Conservation (phyloP, 2,797 vertebrate species). For the Trichosurus vulpecula region DNA sequence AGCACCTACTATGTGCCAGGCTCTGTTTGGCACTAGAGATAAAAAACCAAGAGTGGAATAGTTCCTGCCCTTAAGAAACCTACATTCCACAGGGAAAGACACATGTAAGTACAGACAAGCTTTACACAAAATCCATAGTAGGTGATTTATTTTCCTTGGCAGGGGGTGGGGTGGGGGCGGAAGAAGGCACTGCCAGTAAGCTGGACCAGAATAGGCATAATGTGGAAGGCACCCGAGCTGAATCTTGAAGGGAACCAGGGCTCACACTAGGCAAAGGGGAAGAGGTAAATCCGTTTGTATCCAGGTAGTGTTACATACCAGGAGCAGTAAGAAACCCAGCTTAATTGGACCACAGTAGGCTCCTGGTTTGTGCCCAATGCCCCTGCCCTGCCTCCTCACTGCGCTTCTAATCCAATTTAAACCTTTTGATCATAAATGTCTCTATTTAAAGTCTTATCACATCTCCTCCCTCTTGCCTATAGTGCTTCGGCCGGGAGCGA, state of each 20-base stretch:
- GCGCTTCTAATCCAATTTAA: background rate
- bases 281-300: background rate
- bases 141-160: too few relatives aligned
- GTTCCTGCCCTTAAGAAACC: too few relatives aligned
- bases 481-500: background rate
- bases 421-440: background rate
- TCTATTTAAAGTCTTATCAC: too few relatives aligned
- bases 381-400: background rate
- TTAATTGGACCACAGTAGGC: too few relatives aligned
- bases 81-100: background rate
- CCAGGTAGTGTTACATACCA: too few relatives aligned
- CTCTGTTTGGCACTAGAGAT: background rate
- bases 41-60: background rate
- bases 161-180: too few relatives aligned
- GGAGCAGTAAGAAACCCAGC: too few relatives aligned
- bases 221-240: background rate
- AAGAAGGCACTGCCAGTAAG: too few relatives aligned
- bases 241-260: background rate
- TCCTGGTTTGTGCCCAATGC: too few relatives aligned
- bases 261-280: background rate
- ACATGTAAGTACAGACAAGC: background rate
- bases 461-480: too few relatives aligned
- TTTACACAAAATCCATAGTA: too few relatives aligned
- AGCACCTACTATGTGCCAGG: too few relatives aligned
- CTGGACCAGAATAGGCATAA: background rate